Evolutionary conservation across 1,140 invertebrate genomes (phyloP).

Genomic region (Pararge aegeria): DNA sequence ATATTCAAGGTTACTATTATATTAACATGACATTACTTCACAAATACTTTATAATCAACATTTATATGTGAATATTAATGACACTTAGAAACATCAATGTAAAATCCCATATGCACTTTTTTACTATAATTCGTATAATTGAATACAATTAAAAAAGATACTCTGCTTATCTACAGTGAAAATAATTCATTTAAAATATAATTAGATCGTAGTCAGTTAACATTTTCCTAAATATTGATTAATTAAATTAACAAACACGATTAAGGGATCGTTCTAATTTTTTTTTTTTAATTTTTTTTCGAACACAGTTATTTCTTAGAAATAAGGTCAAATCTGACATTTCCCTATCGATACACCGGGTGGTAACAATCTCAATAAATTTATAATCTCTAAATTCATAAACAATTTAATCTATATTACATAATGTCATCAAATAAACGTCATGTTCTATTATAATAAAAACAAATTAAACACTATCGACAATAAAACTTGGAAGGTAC

Average conservation of each 20-base stretch:
- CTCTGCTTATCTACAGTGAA: constrained; percentile 61
- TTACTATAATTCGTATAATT: constrained; percentile 60
- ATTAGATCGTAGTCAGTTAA: constrained; percentile 62
- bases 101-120: constrained; percentile 58
- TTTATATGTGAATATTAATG: constrained; percentile 58
- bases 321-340: constrained; percentile 48
- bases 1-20: constrained; percentile 49
- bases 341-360: constrained; percentile 60
- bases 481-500: constrained; percentile 49
- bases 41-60: constrained; percentile 59
- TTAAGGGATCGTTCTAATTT: constrained; percentile 44
- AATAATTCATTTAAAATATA: constrained; percentile 62
- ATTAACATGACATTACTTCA: constrained; percentile 47
- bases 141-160: constrained; percentile 60
- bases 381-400: constrained; percentile 74
- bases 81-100: constrained; percentile 65
- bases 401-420: constrained; percentile 72
- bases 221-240: constrained; percentile 61
- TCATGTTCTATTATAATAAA: constrained; percentile 62
- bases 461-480: constrained; percentile 49
- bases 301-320: constrained; percentile 52
- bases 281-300: constrained; percentile 47
- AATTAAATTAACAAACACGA: constrained; percentile 67
- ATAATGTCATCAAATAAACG: constrained; percentile 71
- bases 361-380: constrained; percentile 76